These are phyloP conservation scores for Sterna hirundo DNA, from an alignment of 2,113 vertebrate genomes.

Conservation along the genomic window DNA sequence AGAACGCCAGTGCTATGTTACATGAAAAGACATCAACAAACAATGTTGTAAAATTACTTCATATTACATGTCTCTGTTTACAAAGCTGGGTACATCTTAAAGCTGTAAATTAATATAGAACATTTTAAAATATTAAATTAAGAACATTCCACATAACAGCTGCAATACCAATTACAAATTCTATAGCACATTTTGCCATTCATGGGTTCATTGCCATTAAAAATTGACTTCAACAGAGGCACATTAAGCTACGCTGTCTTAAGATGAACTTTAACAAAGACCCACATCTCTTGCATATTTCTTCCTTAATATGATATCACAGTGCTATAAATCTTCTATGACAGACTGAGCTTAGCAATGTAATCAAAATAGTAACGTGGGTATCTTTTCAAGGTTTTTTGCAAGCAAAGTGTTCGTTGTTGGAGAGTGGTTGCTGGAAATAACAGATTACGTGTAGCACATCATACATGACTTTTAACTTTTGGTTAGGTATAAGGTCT, in stretches of 20 bases:
- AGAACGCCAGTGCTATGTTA: not conserved
- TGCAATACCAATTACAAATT: not conserved
- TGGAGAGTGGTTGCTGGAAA: not conserved
- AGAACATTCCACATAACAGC: not conserved
- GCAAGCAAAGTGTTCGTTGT: fast-evolving
- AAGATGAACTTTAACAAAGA: not conserved
- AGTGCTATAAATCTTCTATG: not conserved
- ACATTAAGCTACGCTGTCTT: fast-evolving
- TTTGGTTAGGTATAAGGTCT: not conserved
- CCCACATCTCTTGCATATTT: not conserved
- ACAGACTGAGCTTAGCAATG: not conserved
- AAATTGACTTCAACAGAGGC: not conserved
- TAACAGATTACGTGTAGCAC: not conserved
- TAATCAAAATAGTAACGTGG: not conserved
- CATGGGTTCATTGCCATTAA: not conserved
- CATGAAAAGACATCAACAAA: not conserved
- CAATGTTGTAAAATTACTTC: not conserved
- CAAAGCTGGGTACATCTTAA: not conserved
- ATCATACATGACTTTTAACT: not conserved
- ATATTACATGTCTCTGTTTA: not conserved
- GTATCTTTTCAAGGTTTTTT: not conserved
- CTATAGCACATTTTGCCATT: not conserved
- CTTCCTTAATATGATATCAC: not conserved
- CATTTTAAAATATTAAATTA: not conserved
- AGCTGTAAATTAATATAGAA: not conserved